Percentiles rank a stretch among this genome's conserved stretches.
These are phyloP conservation scores for Hippocampus comes DNA, from an alignment of 2,113 vertebrate genomes.

Conservation along the genomic window DNA sequence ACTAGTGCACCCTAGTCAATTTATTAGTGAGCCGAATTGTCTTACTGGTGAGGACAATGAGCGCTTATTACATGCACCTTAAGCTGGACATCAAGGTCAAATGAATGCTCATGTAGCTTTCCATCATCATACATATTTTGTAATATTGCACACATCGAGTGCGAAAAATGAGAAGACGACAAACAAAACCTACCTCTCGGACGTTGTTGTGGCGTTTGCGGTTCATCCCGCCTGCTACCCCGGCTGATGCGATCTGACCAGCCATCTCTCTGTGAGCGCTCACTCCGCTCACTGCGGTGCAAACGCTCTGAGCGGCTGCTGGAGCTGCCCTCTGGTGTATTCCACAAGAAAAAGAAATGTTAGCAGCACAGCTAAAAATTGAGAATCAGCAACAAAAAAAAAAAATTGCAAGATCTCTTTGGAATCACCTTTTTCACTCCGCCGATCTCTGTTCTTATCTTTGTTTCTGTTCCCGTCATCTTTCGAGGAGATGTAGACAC, in stretches of 20 bases:
- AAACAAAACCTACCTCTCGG: conserved; percentile 77
- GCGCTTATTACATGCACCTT: too few relatives aligned
- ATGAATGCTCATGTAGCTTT: background rate
- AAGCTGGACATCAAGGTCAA: background rate
- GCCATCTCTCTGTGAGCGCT: conserved; percentile 76
- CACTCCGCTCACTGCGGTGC: conserved; percentile 68
- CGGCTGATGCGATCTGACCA: conserved; percentile 81
- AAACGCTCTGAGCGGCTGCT: conserved; percentile 66
- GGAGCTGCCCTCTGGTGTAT: conserved; percentile 80
- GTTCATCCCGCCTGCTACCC: conserved; percentile 79
- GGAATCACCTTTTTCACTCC: conserved; percentile 76
- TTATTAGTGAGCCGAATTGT: too few relatives aligned
- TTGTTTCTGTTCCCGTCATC: conserved; percentile 81
- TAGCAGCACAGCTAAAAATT: background rate
- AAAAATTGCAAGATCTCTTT: background rate
- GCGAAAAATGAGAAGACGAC: background rate
- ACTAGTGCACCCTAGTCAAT: too few relatives aligned
- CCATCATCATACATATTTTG: background rate
- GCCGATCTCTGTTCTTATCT: conserved; percentile 72
- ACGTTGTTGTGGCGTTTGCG: conserved; percentile 80
- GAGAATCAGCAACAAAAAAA: background rate
- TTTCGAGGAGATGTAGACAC: conserved; percentile 92
- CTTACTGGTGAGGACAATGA: too few relatives aligned
- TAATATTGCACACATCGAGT: background rate
- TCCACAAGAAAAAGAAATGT: conserved; percentile 53